Conservation (phyloP, 2,888 invertebrate species). For the Epistrophella euchroma region DNA sequence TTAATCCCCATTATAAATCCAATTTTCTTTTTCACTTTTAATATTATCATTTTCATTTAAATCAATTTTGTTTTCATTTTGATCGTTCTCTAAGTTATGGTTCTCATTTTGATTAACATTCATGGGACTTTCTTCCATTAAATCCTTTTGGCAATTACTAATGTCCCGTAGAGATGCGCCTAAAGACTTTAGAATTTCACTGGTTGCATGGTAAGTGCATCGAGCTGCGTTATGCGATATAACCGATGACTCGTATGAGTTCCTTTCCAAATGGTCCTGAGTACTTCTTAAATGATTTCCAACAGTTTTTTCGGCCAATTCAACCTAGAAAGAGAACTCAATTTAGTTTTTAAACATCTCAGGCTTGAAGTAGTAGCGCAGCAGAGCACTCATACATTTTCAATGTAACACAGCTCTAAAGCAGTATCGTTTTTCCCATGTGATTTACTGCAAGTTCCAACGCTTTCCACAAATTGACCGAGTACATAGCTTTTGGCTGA, state of each 20-base stretch:
- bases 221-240: background rate
- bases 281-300: background rate
- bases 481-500: background rate
- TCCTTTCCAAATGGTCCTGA: background rate
- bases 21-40: background rate
- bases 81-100: background rate
- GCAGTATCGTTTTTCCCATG: background rate
- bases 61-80: background rate
- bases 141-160: background rate
- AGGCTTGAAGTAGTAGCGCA: no score
- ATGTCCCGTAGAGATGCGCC: background rate
- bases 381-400: background rate
- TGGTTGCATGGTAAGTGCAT: slow-evolving; percentile 11
- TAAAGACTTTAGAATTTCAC: background rate
- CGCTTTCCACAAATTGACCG: background rate
- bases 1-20: no score
- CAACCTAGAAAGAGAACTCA: background rate
- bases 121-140: background rate
- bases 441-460: background rate
- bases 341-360: background rate
- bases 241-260: background rate
- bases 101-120: background rate
- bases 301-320: background rate
- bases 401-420: slow-evolving; percentile 26
- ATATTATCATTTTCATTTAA: background rate